Percentiles rank a stretch among this genome's conserved stretches.
These are phyloP conservation scores for Lepus timidus DNA, from an alignment of 2,113 vertebrate genomes.

Conservation along the genomic window DNA sequence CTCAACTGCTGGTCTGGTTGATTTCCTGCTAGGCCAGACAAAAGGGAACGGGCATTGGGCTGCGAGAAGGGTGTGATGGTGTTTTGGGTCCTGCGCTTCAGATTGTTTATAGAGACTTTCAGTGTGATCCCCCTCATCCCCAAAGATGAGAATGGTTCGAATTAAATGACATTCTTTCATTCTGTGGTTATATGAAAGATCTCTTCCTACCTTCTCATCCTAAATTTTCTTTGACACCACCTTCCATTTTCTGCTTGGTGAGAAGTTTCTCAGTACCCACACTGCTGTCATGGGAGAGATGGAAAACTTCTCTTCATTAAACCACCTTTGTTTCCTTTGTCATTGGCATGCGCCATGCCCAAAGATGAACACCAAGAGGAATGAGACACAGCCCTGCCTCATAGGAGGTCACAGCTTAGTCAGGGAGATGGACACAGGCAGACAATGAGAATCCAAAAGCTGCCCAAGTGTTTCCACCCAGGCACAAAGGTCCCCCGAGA, in stretches of 20 bases:
- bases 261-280: conserved; percentile 20
- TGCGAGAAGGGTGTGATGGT: not conserved
- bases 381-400: not conserved
- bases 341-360: not conserved
- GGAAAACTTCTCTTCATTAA: conserved; percentile 12
- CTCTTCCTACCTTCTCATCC: conserved; percentile 29
- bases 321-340: not conserved
- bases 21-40: conserved; percentile 65
- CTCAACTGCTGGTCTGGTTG: conserved; percentile 53
- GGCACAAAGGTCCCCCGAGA: not conserved
- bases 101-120: conserved; percentile 50
- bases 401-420: not conserved
- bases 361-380: not conserved
- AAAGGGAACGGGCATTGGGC: conserved; percentile 59
- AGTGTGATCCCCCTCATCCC: not conserved
- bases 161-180: conserved; percentile 44
- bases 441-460: not conserved
- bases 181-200: not conserved
- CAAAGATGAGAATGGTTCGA: conserved; percentile 28
- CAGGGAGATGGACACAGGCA: not conserved
- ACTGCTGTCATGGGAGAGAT: not conserved
- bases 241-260: not conserved
- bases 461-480: not conserved
- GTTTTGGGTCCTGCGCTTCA: not conserved
- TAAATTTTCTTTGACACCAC: conserved; percentile 10